Base-by-base conservation (phyloP, 1,140 invertebrate genomes). In the Drosophila bifasciata region DNA sequence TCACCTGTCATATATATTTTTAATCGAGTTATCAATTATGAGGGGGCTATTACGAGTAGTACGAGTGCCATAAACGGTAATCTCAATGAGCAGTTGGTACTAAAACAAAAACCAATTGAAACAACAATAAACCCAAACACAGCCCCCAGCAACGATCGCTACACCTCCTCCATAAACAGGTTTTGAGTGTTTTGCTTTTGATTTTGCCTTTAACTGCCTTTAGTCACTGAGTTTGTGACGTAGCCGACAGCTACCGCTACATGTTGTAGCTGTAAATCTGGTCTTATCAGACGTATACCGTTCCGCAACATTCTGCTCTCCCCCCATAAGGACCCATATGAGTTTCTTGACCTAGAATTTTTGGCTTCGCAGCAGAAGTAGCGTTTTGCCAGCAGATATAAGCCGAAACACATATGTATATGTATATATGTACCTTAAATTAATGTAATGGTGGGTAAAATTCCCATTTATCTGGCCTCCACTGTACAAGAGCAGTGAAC, bases 31-130 rank as follows among this genome's bases (percentile, higher is more conserved):
- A 44, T 51, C 56, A 39, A 66, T 48, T 76, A 56, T 66, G 63
- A 52, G 45, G n/a, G n/a, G 40, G 16, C 66, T 39, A 28, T 52
- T 39, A 72, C n/a, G n/a, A n/a, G 62, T 39, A 52, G 28, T 16
- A 19, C n/a, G n/a, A n/a, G n/a, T n/a, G n/a, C 67, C 39, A 55
- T 69, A 45, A 70, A 70, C 45, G 45, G 52, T 77, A 77, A 73
- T 77, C 61, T 45, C 53, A 60, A 77, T 64, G 59, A 58, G 53
- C 58, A 63, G 46, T 45, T 80, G 60, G 48, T 60, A 46, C n/a
- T n/a, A n/a, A n/a, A n/a, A n/a, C n/a, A 11, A 67, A 68, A 51
- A 25, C 44, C 58, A 57, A 60, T 76, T 60, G 77, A 28, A 51
- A 52, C 32, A 51, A 52, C 32, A 69, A 45, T 74, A 70, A 46